These are phyloP conservation scores for Drosophila kikkawai DNA, from an alignment of 1,140 invertebrate species.

Conservation along the genomic window DNA sequence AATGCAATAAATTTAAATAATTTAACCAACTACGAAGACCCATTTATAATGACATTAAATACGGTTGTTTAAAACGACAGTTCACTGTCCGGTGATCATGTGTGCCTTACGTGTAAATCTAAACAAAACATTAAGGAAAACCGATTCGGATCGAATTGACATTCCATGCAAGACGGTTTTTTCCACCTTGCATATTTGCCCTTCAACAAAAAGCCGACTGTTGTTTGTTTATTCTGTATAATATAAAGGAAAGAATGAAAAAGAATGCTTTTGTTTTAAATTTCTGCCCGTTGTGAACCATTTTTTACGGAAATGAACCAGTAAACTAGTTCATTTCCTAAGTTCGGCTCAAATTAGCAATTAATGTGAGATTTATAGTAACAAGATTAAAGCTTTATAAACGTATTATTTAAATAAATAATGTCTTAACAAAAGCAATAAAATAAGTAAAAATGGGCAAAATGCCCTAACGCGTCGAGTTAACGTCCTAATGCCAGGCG, in stretches of 20 bases:
- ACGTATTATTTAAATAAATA: no score
- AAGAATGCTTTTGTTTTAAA: constrained; percentile 11
- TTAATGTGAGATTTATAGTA: not conserved
- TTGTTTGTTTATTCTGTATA: constrained; percentile 39
- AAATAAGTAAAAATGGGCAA: not conserved
- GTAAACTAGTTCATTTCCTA: not conserved
- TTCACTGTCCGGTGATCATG: constrained; percentile 38
- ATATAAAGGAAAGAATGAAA: constrained; percentile 1
- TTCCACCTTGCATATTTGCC: constrained; percentile 1
- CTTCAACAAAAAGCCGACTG: not conserved
- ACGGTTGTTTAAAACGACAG: not conserved
- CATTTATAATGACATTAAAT: not conserved
- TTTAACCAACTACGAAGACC: not conserved
- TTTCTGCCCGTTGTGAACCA: constrained; percentile 11
- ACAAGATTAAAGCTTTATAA: no score
- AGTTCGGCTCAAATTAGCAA: not conserved
- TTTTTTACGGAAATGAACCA: not conserved
- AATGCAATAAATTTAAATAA: constrained; percentile 29
- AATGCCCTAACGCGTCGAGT: constrained; percentile 29
- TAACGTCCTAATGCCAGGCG: constrained; percentile 6
- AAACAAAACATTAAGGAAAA: constrained; percentile 14
- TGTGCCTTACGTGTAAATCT: constrained; percentile 17
- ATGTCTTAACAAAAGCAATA: not conserved
- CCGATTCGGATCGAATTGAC: constrained; percentile 11
- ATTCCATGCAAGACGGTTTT: constrained; percentile 5